phyloP scores from a whole-genome alignment of 2,888 invertebrate species.

The Conus canariensis region DNA sequence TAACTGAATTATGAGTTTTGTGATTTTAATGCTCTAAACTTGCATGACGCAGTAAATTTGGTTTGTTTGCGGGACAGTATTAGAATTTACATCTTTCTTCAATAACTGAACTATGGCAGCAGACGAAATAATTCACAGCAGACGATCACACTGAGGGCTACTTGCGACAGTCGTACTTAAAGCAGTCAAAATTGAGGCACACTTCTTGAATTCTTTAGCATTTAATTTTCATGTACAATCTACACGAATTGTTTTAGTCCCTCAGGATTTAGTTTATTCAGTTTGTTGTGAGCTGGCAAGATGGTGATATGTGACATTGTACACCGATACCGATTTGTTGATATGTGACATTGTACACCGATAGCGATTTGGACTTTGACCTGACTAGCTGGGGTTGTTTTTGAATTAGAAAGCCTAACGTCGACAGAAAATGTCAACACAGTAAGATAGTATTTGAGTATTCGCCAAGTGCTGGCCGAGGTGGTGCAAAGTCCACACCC shows the following conservation, averaged over 20 bases:
- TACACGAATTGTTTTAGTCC: too few relatives aligned
- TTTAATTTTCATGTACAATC: too few relatives aligned
- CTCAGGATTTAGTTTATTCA: too few relatives aligned
- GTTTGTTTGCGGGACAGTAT: background rate
- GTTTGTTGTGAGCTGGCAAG: too few relatives aligned
- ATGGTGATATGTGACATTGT: too few relatives aligned
- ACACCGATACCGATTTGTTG: background rate
- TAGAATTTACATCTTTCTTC: background rate
- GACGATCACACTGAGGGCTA: background rate
- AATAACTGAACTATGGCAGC: background rate
- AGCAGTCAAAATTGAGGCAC: too few relatives aligned
- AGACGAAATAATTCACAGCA: conserved; percentile 21
- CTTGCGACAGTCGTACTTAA: too few relatives aligned
- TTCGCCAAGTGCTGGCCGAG: background rate
- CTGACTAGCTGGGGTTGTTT: background rate
- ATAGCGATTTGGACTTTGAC: background rate
- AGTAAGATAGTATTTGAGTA: background rate
- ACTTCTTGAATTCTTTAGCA: too few relatives aligned
- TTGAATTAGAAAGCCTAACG: background rate
- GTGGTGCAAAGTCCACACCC: conserved; percentile 7
- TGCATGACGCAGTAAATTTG: background rate
- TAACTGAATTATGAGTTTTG: background rate
- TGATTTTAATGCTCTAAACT: background rate
- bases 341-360: too few relatives aligned
- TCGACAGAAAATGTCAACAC: too few relatives aligned